These are phyloP conservation scores for Solenopsis fugax DNA, from an alignment of 1,140 invertebrate species.

Conservation along the genomic window DNA sequence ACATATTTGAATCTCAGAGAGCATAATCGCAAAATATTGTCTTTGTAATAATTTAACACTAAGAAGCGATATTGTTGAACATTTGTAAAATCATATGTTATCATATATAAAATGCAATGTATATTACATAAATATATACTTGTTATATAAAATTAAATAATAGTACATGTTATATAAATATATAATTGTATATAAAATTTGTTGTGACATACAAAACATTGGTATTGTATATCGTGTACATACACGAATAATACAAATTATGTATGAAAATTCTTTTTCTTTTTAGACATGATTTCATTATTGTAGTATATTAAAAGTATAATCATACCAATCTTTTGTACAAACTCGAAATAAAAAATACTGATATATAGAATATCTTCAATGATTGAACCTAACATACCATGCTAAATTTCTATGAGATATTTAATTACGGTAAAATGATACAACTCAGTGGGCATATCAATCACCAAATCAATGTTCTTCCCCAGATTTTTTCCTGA, in stretches of 20 bases:
- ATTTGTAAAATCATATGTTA: neutral
- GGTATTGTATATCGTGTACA: neutral
- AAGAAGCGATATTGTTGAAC: slow-evolving; percentile 17
- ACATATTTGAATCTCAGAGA: slow-evolving; percentile 46
- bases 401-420: neutral
- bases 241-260: neutral
- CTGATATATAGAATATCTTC: neutral
- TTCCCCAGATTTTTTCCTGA: slow-evolving; percentile 35
- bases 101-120: slow-evolving; percentile 24
- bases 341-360: neutral
- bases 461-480: neutral
- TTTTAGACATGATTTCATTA: neutral
- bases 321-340: slow-evolving; percentile 38
- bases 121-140: neutral
- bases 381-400: neutral
- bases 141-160: too few species aligned
- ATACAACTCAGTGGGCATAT: neutral
- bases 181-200: slow-evolving; percentile 50
- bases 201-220: slow-evolving; percentile 8
- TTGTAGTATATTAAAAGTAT: slow-evolving; percentile 8
- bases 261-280: slow-evolving; percentile 20
- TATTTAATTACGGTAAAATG: neutral
- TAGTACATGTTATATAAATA: slow-evolving; percentile 48
- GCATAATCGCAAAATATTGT: neutral
- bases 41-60: slow-evolving; percentile 25